Conservation (phyloP, 2,113 vertebrate species). For the Actenoides hombroni region DNA sequence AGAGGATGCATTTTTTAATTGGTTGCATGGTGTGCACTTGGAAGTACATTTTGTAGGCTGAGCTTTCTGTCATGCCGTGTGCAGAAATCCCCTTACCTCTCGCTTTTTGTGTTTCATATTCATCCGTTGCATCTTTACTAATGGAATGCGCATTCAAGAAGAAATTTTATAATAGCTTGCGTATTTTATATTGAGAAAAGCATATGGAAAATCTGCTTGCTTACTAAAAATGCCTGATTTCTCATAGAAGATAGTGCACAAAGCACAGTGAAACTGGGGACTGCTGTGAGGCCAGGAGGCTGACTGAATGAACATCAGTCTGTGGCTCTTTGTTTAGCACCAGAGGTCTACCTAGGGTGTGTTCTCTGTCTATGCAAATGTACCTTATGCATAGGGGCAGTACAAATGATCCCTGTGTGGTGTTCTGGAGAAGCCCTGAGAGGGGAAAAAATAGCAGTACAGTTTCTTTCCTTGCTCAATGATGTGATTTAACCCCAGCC, state of each 20-base stretch:
- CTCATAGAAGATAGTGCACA: neutral
- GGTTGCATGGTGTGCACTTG: neutral
- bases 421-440: neutral
- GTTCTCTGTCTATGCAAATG: neutral
- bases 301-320: neutral
- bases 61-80: neutral
- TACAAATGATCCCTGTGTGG: fast-evolving
- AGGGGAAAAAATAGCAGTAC: neutral
- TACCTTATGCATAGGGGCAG: neutral
- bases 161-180: neutral
- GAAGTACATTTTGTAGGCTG: neutral
- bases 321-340: neutral
- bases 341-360: neutral
- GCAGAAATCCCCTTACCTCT: neutral
- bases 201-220: neutral
- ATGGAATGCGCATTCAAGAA: neutral
- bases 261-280: neutral
- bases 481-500: neutral
- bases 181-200: neutral
- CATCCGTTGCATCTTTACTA: neutral
- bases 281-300: neutral
- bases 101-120: neutral
- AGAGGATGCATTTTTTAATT: slow-evolving; percentile 5
- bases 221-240: neutral
- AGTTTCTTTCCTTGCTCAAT: neutral